Percentiles rank a stretch among this genome's conserved stretches.
Conservation (phyloP, 2,888 invertebrate genomes). For the Heliconius ismenius region DNA sequence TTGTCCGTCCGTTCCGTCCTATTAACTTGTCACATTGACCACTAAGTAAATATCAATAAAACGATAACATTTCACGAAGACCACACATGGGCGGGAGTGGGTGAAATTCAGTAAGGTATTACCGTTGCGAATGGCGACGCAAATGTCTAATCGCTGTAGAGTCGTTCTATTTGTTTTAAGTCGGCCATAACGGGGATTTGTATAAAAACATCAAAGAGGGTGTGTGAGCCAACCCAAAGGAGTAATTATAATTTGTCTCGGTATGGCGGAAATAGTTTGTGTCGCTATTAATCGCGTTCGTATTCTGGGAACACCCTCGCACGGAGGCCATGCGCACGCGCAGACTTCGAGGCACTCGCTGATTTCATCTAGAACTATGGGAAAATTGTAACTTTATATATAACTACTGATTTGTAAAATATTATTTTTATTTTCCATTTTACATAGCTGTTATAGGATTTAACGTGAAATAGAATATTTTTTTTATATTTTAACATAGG, state of each 20-base stretch:
- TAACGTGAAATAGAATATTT: background rate
- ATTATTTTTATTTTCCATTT: background rate
- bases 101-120: constrained; percentile 75
- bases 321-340: constrained; percentile 46
- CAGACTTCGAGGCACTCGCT: constrained; percentile 51
- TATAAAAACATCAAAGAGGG: constrained; percentile 81
- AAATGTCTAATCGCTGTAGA: constrained; percentile 77
- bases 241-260: constrained; percentile 80
- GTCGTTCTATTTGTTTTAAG: constrained; percentile 81
- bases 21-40: constrained; percentile 62
- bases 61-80: constrained; percentile 56
- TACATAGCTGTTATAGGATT: background rate
- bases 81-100: constrained; percentile 73
- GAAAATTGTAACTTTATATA: background rate
- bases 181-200: constrained; percentile 76
- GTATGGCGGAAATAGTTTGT: constrained; percentile 80
- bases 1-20: constrained; percentile 52
- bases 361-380: background rate
- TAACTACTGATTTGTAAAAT: background rate
- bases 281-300: constrained; percentile 73
- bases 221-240: constrained; percentile 70
- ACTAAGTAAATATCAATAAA: constrained; percentile 55
- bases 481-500: background rate
- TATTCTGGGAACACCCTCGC: constrained; percentile 67
- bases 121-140: constrained; percentile 79